Evolutionary conservation across 2,888 invertebrate species (phyloP), one percentile per base, ranked within the genome.

Genomic region (Rhingia rostrata): DNA sequence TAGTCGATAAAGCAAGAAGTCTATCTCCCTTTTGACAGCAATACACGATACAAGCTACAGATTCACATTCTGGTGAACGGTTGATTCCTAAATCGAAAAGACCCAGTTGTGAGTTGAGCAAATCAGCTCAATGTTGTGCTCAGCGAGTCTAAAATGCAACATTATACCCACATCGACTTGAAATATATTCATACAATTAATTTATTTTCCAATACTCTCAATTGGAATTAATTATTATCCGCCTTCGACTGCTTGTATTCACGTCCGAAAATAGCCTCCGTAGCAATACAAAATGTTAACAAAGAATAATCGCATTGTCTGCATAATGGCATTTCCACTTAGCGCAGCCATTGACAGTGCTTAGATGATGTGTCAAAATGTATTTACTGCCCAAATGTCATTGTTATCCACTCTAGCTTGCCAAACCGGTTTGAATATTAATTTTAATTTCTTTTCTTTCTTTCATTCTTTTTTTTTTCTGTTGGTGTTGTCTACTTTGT

Each of bases 381-480:
- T 39, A 67, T 60, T 77, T 60, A 61, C 37, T 37, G 22, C 66
- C 61, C 33, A 77, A 77, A 77, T 77, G 77, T 61, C 77, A 77
- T 61, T 67, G 67, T 61, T 69, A 53, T 69, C 53, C 39, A 10
- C 51, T 64, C 33, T 32, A 47, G 5, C 45, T 41, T 10, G 49
- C 30, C 39, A 41, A 70, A 70, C 70, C 51, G 33, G 69, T 69
- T 69, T 35, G 6, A 45, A 45, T 45, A 12, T 45, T 5, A 45
- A 22, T 58, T 70, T n/a, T 9, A 37, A n/a, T 64, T 33, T 54
- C 6, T 56, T 67, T 22, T 45, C 39, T 33, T 45, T 45, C n/a
- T n/a, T n/a, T n/a, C n/a, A n/a, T n/a, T n/a, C n/a, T n/a, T 41
- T n/a, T 30, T 60, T 64, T 22, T 22, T 22, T 22, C 22, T 22